Base-by-base conservation (phyloP, 2,888 invertebrate species). In the Xylocampa areola region DNA sequence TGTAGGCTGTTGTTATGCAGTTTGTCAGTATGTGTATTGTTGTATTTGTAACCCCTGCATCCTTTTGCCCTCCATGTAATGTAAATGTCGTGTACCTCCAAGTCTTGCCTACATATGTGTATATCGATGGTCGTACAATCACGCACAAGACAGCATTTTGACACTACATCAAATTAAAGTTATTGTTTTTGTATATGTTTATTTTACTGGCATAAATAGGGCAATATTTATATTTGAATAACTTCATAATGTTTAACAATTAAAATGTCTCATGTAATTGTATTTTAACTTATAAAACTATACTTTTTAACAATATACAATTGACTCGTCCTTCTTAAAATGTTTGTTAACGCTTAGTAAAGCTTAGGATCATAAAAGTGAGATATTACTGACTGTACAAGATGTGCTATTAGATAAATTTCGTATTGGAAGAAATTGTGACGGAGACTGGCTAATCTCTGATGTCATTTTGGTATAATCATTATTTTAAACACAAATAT, bases 141-240 rank as follows among this genome's bases (percentile, higher is more conserved):
- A 48, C 41, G 47, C 47, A 41, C 49, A 45, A 36, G 4, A 49
- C 6, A 44, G 14, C 5, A 21, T 10, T 11, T 11, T n/a, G 5
- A 25, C 36, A 36, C 44, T 27, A 27, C n/a, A 16, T 25, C n/a
- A n/a, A 13, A 27, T 21, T 30, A 35, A 13, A 41, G 2, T 33
- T n/a, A 19, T 3, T 17, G n/a, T 11, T 6, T 43, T n/a, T 16
- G 10, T 25, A 7, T 10, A 13, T 13, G 2, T 7, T 23, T 33
- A 32, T 23, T 58, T 41, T 58, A 45, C 51, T 17, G 35, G 51
- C 51, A 58, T 39, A 44, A 44, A 57, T 29, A 2, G 14, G 6
- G 4, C n/a, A 21, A 4, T 21, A 21, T 35, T 35, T n/a, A 0
- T 35, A n/a, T 19, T 19, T 13, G 16, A 14, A 16, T 33, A 16